Conservation (phyloP, 1,140 invertebrate species). For the Ceratosolen solmsi region DNA sequence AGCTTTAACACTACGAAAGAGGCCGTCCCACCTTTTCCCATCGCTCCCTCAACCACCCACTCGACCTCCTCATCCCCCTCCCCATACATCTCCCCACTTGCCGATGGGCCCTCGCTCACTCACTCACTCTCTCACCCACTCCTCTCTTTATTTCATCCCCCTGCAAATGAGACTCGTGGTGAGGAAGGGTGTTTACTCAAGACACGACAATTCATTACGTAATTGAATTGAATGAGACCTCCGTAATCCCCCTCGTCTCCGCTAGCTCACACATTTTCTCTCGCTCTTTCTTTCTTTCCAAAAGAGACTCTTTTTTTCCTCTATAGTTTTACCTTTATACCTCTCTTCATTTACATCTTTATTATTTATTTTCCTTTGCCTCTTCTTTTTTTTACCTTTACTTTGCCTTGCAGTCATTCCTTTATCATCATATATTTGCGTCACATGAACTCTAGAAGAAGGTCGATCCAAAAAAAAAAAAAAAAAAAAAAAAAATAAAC, state of each 20-base stretch:
- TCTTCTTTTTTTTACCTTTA: background rate
- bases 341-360: background rate
- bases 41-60: background rate
- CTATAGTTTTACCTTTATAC: background rate
- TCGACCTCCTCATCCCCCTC: background rate
- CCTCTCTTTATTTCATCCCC: constrained; percentile 32
- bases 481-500: background rate
- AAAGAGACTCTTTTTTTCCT: background rate
- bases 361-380: background rate
- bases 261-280: constrained; percentile 28
- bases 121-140: background rate
- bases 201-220: constrained; percentile 75
- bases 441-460: background rate
- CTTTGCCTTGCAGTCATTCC: background rate
- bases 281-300: constrained; percentile 8
- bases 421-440: background rate
- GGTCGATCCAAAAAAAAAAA: background rate
- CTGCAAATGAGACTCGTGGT: constrained; percentile 59
- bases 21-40: background rate
- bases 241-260: constrained; percentile 49
- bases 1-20: background rate
- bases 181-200: constrained; percentile 72
- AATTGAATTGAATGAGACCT: constrained; percentile 72
- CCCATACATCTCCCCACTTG: background rate
- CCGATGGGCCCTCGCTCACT: background rate